A percentile compares a stretch with the other conserved stretches of the same genome.
Evolutionary conservation across 2,113 vertebrate genomes (phyloP).

Genomic region (Syngnathus scovelli): DNA sequence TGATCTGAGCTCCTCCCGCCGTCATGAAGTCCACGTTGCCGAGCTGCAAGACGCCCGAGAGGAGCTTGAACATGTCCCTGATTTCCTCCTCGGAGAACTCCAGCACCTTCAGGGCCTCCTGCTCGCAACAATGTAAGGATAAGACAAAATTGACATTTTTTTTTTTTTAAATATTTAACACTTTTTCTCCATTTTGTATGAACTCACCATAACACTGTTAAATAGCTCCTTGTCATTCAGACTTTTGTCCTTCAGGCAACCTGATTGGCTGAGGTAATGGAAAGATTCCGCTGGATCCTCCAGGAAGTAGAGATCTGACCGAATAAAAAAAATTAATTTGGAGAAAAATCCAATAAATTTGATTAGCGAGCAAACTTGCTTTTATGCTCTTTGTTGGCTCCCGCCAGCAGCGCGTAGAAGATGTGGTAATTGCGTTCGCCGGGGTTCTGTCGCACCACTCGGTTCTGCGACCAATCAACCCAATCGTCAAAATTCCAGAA

Average conservation of each 20-base stretch:
- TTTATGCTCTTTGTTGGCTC: slow-evolving; percentile 74
- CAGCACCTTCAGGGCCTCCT: slow-evolving; percentile 86
- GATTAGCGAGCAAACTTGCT: slow-evolving; percentile 55
- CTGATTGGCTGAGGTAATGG: slow-evolving; percentile 82
- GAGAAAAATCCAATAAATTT: not conserved
- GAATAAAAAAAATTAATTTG: not conserved
- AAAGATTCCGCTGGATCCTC: slow-evolving; percentile 77
- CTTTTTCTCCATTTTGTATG: no score
- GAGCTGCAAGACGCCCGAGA: slow-evolving; percentile 85
- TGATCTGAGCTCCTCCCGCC: slow-evolving; percentile 86
- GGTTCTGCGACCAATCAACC: slow-evolving; percentile 72
- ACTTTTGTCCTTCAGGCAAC: slow-evolving; percentile 80
- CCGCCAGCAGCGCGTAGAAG: slow-evolving; percentile 85
- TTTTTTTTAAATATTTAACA: no score
- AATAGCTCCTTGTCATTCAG: slow-evolving; percentile 81
- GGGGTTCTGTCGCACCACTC: slow-evolving; percentile 85
- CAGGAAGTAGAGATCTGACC: slow-evolving; percentile 77
- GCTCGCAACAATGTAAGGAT: not conserved
- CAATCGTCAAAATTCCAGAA: not conserved
- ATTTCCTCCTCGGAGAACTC: slow-evolving; percentile 84
- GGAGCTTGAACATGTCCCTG: slow-evolving; percentile 85
- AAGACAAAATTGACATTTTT: no score
- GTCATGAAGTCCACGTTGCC: slow-evolving; percentile 90
- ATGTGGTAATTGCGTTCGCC: slow-evolving; percentile 89
- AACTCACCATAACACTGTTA: slow-evolving; percentile 83